phyloP scores from a whole-genome alignment of 2,888 invertebrate genomes.

The Lasioglossum lativentre region DNA sequence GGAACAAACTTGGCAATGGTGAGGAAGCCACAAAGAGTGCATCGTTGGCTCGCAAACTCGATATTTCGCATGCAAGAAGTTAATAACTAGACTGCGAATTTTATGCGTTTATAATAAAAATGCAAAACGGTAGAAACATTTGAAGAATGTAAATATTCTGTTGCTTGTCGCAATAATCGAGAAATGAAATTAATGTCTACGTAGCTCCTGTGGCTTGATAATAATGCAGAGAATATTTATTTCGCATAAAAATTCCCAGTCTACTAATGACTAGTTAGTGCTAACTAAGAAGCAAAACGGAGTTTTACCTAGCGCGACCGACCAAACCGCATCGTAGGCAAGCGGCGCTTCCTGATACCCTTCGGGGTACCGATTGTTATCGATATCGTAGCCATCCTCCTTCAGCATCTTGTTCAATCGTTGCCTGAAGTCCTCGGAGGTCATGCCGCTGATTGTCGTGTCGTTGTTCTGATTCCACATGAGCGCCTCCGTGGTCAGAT shows the following conservation, averaged over 20 bases:
- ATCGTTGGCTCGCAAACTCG: background rate
- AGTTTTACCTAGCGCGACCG: slow-evolving; percentile 94
- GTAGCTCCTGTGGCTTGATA: background rate
- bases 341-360: slow-evolving; percentile 99
- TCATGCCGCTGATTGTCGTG: slow-evolving; percentile 98
- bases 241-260: background rate
- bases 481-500: slow-evolving; percentile 98
- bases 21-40: background rate
- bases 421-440: slow-evolving; percentile 95
- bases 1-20: background rate
- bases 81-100: background rate
- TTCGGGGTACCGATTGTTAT: slow-evolving; percentile 94
- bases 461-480: slow-evolving; percentile 99
- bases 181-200: background rate
- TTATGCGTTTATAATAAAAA: background rate
- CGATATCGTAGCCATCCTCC: slow-evolving; percentile 93
- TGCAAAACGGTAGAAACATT: too few relatives aligned
- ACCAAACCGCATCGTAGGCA: slow-evolving; percentile 99
- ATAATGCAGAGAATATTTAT: background rate
- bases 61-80: background rate
- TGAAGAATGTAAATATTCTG: background rate
- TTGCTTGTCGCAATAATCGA: background rate
- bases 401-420: slow-evolving; percentile 93
- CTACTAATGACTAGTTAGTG: background rate
- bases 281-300: background rate